phyloP scores from a whole-genome alignment of 2,797 vertebrate genomes.

The Gymnoscopelus braueri region DNA sequence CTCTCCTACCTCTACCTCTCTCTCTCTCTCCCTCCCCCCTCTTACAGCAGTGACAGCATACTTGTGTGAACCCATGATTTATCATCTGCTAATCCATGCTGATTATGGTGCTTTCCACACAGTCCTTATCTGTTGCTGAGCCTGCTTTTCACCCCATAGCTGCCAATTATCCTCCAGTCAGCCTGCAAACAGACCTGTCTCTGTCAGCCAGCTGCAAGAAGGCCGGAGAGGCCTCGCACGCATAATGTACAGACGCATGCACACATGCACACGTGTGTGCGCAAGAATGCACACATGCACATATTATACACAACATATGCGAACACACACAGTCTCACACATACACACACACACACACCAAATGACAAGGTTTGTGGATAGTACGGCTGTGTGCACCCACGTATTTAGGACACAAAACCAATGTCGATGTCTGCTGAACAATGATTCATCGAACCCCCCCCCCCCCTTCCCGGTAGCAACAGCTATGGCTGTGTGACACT shows the following conservation, averaged over 20 bases:
- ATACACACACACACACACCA: conserved; percentile 1
- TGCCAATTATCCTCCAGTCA: conserved; percentile 75
- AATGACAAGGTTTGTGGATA: not conserved
- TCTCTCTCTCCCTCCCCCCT: conserved; percentile 9
- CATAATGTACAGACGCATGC: conserved; percentile 22
- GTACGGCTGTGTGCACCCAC: not conserved
- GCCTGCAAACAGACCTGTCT: conserved; percentile 65
- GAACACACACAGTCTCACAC: conserved; percentile 4
- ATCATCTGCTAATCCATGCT: conserved; percentile 81
- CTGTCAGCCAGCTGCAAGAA: conserved; percentile 64
- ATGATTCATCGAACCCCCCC: conserved; percentile 51
- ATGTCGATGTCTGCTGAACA: conserved; percentile 18
- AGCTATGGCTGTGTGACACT: conserved; percentile 26
- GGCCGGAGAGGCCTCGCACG: conserved; percentile 26
- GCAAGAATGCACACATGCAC: conserved; percentile 1
- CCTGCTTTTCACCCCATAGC: conserved; percentile 76
- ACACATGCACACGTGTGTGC: not conserved
- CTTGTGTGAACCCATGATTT: conserved; percentile 76
- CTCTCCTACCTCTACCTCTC: conserved; percentile 4
- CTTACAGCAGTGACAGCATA: conserved; percentile 70
- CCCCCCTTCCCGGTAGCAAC: not conserved
- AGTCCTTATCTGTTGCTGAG: conserved; percentile 81
- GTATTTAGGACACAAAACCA: conserved; percentile 1
- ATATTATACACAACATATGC: not conserved
- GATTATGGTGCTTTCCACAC: conserved; percentile 78